Evolutionary conservation across 35 echinoderm and acorn worm genomes (phyloP).

Genomic region (Ophiothrix spiculata): DNA sequence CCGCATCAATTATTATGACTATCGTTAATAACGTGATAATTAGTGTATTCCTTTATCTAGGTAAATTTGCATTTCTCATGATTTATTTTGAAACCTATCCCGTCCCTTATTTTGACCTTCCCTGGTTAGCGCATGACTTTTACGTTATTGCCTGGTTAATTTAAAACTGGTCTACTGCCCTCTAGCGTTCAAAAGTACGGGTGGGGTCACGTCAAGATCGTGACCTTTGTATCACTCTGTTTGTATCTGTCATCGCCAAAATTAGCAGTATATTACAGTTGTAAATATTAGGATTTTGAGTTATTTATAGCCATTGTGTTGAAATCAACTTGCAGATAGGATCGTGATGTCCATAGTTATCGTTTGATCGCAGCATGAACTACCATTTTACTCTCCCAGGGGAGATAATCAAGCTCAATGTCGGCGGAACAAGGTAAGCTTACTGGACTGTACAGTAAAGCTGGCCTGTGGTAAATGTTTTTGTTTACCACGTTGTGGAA

Average conservation of each 20-base stretch:
- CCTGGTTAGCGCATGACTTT: too few relatives aligned
- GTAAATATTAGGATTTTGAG: neutral
- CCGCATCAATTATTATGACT: too few relatives aligned
- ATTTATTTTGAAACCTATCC: too few relatives aligned
- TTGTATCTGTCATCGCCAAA: neutral
- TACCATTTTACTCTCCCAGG: constrained; percentile 15
- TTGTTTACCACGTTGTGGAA: too few relatives aligned
- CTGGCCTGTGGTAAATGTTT: too few relatives aligned
- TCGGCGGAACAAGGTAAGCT: constrained; percentile 88
- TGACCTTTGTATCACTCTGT: neutral
- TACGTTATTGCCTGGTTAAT: too few relatives aligned
- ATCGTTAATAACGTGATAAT: too few relatives aligned
- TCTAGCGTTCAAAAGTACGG: neutral
- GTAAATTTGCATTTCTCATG: too few relatives aligned
- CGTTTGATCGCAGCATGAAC: neutral
- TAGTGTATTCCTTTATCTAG: too few relatives aligned
- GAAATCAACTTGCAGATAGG: neutral
- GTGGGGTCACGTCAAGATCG: neutral
- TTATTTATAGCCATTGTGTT: neutral
- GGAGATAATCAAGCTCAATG: constrained; percentile 86
- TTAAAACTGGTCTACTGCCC: too few relatives aligned
- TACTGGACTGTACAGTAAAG: too few relatives aligned
- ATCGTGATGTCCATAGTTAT: neutral
- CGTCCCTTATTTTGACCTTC: too few relatives aligned
- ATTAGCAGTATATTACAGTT: neutral